phyloP scores from a whole-genome alignment of 2,113 vertebrate species.

The Dromaius novaehollandiae region DNA sequence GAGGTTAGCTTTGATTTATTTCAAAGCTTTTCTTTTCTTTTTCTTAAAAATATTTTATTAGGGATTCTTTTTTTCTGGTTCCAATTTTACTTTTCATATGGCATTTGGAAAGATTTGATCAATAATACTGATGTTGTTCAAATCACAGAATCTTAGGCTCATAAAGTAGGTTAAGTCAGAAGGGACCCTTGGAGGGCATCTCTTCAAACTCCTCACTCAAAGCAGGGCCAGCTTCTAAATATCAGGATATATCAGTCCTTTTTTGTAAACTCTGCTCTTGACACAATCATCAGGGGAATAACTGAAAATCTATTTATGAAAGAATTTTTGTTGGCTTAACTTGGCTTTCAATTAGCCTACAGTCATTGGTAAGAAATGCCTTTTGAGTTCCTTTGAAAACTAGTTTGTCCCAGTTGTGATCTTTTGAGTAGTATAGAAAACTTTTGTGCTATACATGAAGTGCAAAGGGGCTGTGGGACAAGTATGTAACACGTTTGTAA shows the following conservation, averaged over 20 bases:
- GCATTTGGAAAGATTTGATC: not conserved
- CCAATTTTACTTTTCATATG: not conserved
- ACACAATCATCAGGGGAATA: not conserved
- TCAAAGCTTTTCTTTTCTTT: not conserved
- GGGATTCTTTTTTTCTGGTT: not conserved
- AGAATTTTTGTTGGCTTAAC: not conserved
- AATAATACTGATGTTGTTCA: not conserved
- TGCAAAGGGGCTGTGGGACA: not conserved
- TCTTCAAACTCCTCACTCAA: not conserved
- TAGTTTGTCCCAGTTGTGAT: not conserved
- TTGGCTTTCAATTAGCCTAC: not conserved
- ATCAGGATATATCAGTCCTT: not conserved
- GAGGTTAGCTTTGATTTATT: not conserved
- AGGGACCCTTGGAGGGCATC: not conserved
- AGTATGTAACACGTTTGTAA: not conserved
- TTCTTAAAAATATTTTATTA: not conserved
- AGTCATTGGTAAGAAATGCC: not conserved
- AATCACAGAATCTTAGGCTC: not conserved
- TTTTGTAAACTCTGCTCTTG: not conserved
- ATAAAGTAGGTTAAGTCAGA: not conserved
- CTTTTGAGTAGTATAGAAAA: not conserved
- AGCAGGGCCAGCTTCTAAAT: not conserved
- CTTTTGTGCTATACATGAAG: not conserved
- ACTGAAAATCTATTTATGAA: not conserved
- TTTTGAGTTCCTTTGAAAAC: conserved; percentile 2